phyloP scores from a whole-genome alignment of 2,113 vertebrate species.

The Myotis brandtii region DNA sequence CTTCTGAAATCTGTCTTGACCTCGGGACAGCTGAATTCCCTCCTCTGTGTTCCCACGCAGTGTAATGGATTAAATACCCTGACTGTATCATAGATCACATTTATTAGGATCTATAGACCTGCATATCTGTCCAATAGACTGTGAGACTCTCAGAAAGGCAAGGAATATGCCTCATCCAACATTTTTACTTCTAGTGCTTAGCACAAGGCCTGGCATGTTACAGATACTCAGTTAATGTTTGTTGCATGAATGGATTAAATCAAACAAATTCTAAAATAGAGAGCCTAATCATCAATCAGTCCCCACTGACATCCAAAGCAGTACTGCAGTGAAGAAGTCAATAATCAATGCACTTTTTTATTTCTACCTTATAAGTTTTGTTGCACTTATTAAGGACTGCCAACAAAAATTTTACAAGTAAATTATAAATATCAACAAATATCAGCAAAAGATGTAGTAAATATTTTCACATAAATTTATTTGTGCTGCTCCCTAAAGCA shows the following conservation, averaged over 20 bases:
- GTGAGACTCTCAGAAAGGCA: not conserved
- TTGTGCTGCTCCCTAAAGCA: not conserved
- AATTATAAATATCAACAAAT: not conserved
- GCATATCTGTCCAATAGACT: not conserved
- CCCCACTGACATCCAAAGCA: not conserved
- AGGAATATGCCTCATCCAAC: not conserved
- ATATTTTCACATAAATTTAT: not conserved
- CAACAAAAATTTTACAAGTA: not conserved
- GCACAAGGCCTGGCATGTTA: not conserved
- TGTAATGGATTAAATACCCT: not conserved
- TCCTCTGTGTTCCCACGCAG: not conserved
- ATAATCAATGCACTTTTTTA: not conserved
- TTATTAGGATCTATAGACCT: not conserved
- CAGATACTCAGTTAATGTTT: not conserved
- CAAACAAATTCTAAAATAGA: not conserved
- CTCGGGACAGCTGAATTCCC: not conserved
- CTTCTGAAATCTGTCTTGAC: not conserved
- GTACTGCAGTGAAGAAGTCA: not conserved
- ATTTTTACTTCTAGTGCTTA: not conserved
- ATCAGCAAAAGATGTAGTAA: not conserved
- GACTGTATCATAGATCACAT: not conserved
- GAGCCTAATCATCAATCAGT: not conserved
- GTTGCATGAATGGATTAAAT: not conserved
- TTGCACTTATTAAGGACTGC: not conserved
- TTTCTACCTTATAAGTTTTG: not conserved